A percentile compares a stretch with the other conserved stretches of the same genome.
Conservation (phyloP, 2,113 vertebrate genomes). For the Ceyx melanurus region DNA sequence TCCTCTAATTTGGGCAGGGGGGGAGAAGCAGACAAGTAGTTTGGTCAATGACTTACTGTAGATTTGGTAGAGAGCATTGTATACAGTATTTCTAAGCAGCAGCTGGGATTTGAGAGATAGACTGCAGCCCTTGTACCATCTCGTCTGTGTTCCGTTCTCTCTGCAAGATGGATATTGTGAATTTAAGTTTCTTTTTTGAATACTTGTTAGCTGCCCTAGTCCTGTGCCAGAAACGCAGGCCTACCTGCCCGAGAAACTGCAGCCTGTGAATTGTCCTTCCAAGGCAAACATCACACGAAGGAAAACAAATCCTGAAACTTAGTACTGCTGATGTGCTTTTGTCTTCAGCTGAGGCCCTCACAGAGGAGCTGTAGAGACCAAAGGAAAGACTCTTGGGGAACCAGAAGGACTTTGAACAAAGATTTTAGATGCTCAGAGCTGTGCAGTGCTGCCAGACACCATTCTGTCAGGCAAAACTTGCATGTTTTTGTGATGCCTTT, state of each 20-base stretch:
- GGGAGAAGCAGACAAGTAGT: conserved; percentile 29
- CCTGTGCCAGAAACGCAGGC: not conserved
- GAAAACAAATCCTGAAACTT: not conserved
- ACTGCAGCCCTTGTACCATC: not conserved
- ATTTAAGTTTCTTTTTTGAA: not conserved
- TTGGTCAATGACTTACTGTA: conserved; percentile 39
- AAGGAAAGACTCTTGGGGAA: not conserved
- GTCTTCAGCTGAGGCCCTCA: not conserved
- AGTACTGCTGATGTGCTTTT: not conserved
- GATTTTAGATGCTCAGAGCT: not conserved
- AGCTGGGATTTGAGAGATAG: conserved; percentile 48
- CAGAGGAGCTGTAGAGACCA: not conserved
- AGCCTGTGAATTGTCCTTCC: not conserved
- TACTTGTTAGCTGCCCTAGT: not conserved
- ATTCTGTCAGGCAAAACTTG: not conserved
- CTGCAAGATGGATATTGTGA: not conserved
- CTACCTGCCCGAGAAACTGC: rapidly evolving
- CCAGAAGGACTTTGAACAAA: not conserved
- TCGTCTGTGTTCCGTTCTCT: not conserved
- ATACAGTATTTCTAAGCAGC: conserved; percentile 15
- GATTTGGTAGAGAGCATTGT: conserved; percentile 3
- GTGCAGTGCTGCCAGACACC: not conserved
- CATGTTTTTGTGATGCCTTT: not conserved
- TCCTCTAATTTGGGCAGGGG: conserved; percentile 54
- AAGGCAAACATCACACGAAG: rapidly evolving